Percentiles rank a stretch among this genome's conserved stretches.
Conservation (phyloP, 2,888 invertebrate species). For the Lysandra coridon region DNA sequence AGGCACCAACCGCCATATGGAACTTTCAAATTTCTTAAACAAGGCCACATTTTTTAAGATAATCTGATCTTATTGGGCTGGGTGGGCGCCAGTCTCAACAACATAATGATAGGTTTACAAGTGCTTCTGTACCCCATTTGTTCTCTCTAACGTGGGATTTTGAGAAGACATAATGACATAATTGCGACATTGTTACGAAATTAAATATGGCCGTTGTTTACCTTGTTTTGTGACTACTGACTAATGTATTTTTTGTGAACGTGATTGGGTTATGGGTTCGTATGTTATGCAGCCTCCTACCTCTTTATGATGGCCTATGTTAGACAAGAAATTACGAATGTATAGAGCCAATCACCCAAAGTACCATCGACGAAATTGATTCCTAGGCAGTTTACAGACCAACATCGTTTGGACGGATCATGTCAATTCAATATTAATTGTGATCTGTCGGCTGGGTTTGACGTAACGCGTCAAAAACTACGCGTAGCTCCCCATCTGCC, state of each 20-base stretch:
- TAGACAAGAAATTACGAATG: no score
- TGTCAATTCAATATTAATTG: no score
- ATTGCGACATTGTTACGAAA: slow-evolving; percentile 14
- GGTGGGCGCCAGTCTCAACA: slow-evolving; percentile 43
- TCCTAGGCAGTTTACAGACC: no score
- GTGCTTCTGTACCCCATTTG: slow-evolving; percentile 44
- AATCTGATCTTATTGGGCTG: slow-evolving; percentile 9
- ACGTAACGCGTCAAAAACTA: no score
- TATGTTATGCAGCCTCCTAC: no score
- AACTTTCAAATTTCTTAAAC: not conserved
- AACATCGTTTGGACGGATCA: no score
- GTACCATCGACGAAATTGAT: no score
- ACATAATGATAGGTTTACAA: slow-evolving; percentile 44
- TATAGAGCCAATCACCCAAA: no score
- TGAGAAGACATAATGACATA: slow-evolving; percentile 5
- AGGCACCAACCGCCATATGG: not conserved
- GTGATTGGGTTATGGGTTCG: not conserved
- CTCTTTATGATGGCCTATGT: no score
- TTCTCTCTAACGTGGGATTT: slow-evolving; percentile 37
- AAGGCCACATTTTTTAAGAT: not conserved
- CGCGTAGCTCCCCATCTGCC: no score
- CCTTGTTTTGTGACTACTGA: not conserved
- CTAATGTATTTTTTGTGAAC: slow-evolving; percentile 1
- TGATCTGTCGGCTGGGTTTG: no score
- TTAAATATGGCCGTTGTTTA: slow-evolving; percentile 12